These are phyloP conservation scores for Salvelinus fontinalis DNA, from an alignment of 2,113 vertebrate genomes.

Conservation along the genomic window DNA sequence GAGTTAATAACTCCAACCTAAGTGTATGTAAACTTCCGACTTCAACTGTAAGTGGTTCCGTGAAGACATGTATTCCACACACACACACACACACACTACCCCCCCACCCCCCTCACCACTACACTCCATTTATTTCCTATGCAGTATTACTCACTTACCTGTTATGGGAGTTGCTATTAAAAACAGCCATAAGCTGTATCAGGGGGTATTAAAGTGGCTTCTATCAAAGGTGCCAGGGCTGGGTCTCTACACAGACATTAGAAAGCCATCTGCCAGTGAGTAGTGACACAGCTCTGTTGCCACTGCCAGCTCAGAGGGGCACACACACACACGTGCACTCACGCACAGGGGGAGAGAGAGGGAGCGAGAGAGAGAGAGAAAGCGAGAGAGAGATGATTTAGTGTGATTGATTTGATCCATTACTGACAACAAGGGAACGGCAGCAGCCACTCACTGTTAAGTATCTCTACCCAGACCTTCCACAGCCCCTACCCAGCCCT, in stretches of 20 bases:
- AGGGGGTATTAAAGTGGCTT: slow-evolving; percentile 61
- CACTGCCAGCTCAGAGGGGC: slow-evolving; percentile 51
- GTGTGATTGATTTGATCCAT: slow-evolving; percentile 69
- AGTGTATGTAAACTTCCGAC: no score
- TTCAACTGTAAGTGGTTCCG: no score
- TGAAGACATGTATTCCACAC: no score
- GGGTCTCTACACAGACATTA: slow-evolving; percentile 50
- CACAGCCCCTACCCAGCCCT: no score
- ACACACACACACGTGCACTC: slow-evolving; percentile 14
- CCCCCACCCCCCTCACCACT: background rate
- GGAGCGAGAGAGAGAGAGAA: no score
- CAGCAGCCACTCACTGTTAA: slow-evolving; percentile 48
- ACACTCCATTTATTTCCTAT: slow-evolving; percentile 40
- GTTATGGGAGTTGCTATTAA: slow-evolving; percentile 50
- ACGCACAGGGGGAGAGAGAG: background rate
- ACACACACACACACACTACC: no score
- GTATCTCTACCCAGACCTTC: background rate
- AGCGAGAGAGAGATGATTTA: slow-evolving; percentile 35
- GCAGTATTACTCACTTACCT: slow-evolving; percentile 31
- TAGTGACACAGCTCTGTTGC: slow-evolving; percentile 64
- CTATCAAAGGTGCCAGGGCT: slow-evolving; percentile 62
- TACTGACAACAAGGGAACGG: slow-evolving; percentile 58
- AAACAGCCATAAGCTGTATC: slow-evolving; percentile 55
- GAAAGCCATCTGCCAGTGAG: slow-evolving; percentile 70
- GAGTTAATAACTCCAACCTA: no score